Percentiles rank a stretch among this genome's conserved stretches.
These are phyloP conservation scores for Neodiprion pinetum DNA, from an alignment of 1,140 invertebrate genomes.

Conservation along the genomic window DNA sequence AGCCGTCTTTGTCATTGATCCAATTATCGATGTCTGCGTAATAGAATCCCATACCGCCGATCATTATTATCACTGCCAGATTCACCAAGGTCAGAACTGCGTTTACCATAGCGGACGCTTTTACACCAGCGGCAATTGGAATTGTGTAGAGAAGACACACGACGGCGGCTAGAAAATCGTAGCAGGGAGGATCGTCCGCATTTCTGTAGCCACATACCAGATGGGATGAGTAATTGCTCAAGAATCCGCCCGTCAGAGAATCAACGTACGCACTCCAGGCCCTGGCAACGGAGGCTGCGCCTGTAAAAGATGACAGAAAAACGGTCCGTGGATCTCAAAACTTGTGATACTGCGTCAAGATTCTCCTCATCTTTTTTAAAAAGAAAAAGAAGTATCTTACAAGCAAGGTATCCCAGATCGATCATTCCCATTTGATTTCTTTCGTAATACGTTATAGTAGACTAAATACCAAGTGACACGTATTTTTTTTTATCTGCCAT, in stretches of 20 bases:
- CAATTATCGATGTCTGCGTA: conserved; percentile 84
- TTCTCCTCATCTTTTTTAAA: not conserved
- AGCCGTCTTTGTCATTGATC: conserved; percentile 75
- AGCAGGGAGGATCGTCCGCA: conserved; percentile 73
- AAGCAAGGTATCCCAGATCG: no score
- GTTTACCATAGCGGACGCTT: conserved; percentile 85
- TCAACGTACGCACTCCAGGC: conserved; percentile 95
- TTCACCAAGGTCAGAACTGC: conserved; percentile 82
- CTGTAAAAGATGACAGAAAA: conserved; percentile 55
- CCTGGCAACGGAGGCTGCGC: conserved; percentile 87
- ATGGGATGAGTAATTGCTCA: conserved; percentile 80
- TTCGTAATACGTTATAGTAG: no score
- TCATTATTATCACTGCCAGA: conserved; percentile 75
- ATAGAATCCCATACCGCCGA: conserved; percentile 80
- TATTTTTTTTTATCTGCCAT: no score
- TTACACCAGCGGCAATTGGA: conserved; percentile 81
- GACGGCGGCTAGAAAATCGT: conserved; percentile 79
- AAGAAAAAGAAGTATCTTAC: conserved; percentile 17
- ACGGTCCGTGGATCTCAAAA: not conserved
- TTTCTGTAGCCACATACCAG: conserved; percentile 70
- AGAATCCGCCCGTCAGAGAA: conserved; percentile 78
- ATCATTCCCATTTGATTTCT: no score
- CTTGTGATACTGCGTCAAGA: not conserved
- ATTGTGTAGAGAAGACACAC: conserved; percentile 78
- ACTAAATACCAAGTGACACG: no score